phyloP scores from a whole-genome alignment of 1,140 invertebrate genomes.

The Asobara japonica region DNA sequence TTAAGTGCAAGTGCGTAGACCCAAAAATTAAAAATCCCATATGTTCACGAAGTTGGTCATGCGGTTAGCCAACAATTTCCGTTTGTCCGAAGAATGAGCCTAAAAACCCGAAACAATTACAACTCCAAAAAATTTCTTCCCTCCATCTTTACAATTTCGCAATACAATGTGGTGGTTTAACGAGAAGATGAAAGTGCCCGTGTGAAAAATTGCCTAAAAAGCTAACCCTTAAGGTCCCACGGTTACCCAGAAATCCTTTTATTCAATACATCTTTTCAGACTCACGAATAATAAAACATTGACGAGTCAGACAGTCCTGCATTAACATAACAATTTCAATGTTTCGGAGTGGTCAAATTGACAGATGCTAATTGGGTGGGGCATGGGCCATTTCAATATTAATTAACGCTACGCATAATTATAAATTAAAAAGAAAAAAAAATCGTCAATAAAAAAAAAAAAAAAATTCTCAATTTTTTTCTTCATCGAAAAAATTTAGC shows the following conservation, averaged over 20 bases:
- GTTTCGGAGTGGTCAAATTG: background rate
- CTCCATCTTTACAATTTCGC: background rate
- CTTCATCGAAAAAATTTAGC: no score
- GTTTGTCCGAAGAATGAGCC: background rate
- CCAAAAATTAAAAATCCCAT: background rate
- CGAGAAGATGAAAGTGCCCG: conserved; percentile 1
- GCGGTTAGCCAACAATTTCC: conserved; percentile 12
- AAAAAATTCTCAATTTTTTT: no score
- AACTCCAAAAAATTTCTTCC: background rate
- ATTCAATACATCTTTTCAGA: background rate
- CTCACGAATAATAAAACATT: background rate
- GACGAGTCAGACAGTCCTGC: background rate
- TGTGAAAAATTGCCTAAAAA: background rate
- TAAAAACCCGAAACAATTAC: background rate
- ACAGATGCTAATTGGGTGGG: background rate
- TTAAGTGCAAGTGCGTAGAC: background rate
- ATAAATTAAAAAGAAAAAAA: no score
- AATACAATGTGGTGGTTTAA: conserved; percentile 12
- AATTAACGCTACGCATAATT: no score
- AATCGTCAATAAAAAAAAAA: no score
- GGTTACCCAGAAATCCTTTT: background rate
- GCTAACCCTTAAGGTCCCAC: background rate
- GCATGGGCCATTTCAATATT: no score
- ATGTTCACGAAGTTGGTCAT: background rate
- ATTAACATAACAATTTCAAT: conserved; percentile 1